Evolutionary conservation across 2,113 vertebrate genomes (phyloP).

Genomic region (Cinclus cinclus): DNA sequence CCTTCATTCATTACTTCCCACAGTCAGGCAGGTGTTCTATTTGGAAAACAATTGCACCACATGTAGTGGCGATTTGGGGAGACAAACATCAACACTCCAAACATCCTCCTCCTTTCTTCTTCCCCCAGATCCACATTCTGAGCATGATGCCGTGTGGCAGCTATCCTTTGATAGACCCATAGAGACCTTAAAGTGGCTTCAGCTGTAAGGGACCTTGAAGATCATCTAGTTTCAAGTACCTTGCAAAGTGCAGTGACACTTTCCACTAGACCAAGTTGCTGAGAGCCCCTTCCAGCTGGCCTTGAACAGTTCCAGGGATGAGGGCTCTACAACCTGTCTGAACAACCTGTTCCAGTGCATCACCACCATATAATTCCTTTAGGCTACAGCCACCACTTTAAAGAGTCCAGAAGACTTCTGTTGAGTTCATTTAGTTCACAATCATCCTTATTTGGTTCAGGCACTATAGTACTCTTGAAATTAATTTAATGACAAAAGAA

Average conservation of each 20-base stretch:
- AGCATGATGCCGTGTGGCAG: neutral
- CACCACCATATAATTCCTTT: neutral
- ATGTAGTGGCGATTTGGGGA: neutral
- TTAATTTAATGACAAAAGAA: neutral
- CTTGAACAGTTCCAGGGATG: neutral
- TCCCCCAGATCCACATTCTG: neutral
- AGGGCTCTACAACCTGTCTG: neutral
- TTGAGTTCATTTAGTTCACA: neutral
- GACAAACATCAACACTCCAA: accelerated
- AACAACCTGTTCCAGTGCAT: neutral
- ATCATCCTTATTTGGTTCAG: neutral
- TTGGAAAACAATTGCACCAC: neutral
- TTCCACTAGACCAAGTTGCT: neutral
- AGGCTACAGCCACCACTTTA: neutral
- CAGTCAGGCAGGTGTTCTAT: neutral
- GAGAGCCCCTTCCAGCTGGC: neutral
- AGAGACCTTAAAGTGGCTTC: neutral
- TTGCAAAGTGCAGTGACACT: neutral
- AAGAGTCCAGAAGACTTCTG: neutral
- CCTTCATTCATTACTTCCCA: neutral
- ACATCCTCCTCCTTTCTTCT: neutral
- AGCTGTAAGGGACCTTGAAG: neutral
- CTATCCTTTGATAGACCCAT: neutral
- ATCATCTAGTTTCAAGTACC: neutral
- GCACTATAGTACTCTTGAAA: neutral